phyloP scores from a whole-genome alignment of 2,113 vertebrate species.

The Laticauda laticaudata region DNA sequence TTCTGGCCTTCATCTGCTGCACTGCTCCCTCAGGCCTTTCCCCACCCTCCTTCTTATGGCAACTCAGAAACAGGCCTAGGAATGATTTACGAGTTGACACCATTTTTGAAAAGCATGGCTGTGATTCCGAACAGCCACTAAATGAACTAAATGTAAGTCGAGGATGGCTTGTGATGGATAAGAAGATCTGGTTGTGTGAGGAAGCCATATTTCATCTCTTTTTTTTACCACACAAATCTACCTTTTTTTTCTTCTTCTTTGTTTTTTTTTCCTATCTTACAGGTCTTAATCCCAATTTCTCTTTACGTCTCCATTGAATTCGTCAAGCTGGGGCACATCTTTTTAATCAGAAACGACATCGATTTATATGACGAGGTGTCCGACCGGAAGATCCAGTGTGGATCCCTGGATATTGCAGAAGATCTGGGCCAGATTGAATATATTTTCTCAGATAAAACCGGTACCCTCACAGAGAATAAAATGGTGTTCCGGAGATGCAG shows the following conservation, averaged over 20 bases:
- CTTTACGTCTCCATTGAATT: conserved; percentile 97
- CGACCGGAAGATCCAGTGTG: conserved; percentile 84
- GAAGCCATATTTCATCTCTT: conserved; percentile 25
- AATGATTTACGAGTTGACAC: too few relatives aligned
- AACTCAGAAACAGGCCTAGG: too few relatives aligned
- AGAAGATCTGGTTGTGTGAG: not conserved
- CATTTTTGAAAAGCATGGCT: too few relatives aligned
- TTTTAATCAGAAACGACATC: conserved; percentile 90
- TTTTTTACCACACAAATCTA: not conserved
- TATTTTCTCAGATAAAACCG: conserved; percentile 95
- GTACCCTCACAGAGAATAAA: conserved; percentile 95
- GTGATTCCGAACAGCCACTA: too few relatives aligned
- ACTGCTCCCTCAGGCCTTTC: too few relatives aligned
- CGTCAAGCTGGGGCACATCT: conserved; percentile 91
- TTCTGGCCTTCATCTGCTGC: too few relatives aligned
- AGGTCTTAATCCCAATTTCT: conserved; percentile 96
- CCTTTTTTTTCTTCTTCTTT: too few relatives aligned
- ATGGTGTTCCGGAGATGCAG: conserved; percentile 95
- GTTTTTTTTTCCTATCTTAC: conserved; percentile 15
- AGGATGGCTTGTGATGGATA: not conserved
- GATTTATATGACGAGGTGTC: conserved; percentile 84
- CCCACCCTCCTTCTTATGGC: too few relatives aligned
- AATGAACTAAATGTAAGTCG: too few relatives aligned
- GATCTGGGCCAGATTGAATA: conserved; percentile 93
- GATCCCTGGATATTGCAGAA: conserved; percentile 91